A percentile compares a stretch with the other conserved stretches of the same genome.
Conservation (phyloP, 2,113 vertebrate species). For the Oceanodroma tethys region DNA sequence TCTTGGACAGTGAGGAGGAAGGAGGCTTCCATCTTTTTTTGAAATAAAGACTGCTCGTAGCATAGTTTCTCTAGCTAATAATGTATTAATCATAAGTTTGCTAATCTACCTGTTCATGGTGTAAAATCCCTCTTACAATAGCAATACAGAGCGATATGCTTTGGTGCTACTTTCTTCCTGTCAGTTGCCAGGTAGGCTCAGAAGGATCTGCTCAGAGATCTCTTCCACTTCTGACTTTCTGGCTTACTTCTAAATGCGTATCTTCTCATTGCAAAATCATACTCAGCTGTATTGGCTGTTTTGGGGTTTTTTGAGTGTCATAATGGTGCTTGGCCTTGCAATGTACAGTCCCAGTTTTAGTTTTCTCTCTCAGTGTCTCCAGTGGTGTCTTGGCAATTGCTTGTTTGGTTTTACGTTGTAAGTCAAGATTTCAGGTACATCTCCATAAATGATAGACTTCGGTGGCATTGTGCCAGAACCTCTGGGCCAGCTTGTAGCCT, state of each 20-base stretch:
- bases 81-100: not conserved
- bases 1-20: not conserved
- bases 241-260: not conserved
- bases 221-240: not conserved
- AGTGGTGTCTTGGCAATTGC: not conserved
- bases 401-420: not conserved
- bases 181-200: not conserved
- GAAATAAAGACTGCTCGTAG: not conserved
- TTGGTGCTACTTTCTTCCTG: not conserved
- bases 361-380: not conserved
- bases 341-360: not conserved
- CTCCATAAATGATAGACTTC: not conserved
- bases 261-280: not conserved
- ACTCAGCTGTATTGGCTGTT: not conserved
- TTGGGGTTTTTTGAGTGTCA: not conserved
- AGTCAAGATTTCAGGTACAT: not conserved
- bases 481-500: not conserved
- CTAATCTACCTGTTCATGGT: not conserved
- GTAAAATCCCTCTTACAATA: not conserved
- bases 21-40: not conserved
- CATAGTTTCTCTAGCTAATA: not conserved
- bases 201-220: not conserved
- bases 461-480: not conserved
- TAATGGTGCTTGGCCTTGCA: not conserved
- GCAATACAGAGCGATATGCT: not conserved